Base-by-base conservation (phyloP, 1,140 invertebrate species). In the Bombus difficillimus region DNA sequence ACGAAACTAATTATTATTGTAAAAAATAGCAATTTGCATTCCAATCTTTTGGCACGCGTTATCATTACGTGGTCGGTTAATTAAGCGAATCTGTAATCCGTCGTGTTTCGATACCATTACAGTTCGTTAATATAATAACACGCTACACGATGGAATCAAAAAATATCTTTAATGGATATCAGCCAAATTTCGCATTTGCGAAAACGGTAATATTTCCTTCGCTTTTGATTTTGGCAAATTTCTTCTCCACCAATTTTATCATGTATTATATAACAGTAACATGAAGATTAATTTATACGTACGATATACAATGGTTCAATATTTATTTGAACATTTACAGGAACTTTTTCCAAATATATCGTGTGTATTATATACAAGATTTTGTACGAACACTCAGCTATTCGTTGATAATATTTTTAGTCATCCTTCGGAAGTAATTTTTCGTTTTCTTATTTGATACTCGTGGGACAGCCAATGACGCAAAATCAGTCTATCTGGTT, bases 81-180 rank as follows among this genome's bases (percentile, higher is more conserved):
- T 83, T 83, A 41, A 28, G 47, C 53, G 28, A 41, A 57, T 6
- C 73, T 53, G 75, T 76, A 83, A 83, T 76, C n/a, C 25, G 15
- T 41, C 57, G 81, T 34, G 59, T n/a, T 5, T 37, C 59, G 18
- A 5, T 69, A 22, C 39, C 73, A 32, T 83, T 83, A 83, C 59
- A 5, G 62, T 47, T 68, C 72, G 72, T 76, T 75, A 68, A 83
- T 66, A n/a, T 25, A 83, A 68, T 69, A 53, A 57, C 43, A 22
- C 34, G 81, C 57, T 53, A 25, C n/a, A 53, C 1, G 3, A 1
- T 10, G 28, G 1, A 28, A 39, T 68, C 2, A 22, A 41, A 37
- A 37, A 57, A 18, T 37, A 25, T 13, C 39, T 34, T 62, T 47
- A 34, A 25, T 10, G 4, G 28, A 9, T 53, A 53, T 22, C 18